phyloP scores from a whole-genome alignment of 2,797 vertebrate species.

The Chanos chanos region DNA sequence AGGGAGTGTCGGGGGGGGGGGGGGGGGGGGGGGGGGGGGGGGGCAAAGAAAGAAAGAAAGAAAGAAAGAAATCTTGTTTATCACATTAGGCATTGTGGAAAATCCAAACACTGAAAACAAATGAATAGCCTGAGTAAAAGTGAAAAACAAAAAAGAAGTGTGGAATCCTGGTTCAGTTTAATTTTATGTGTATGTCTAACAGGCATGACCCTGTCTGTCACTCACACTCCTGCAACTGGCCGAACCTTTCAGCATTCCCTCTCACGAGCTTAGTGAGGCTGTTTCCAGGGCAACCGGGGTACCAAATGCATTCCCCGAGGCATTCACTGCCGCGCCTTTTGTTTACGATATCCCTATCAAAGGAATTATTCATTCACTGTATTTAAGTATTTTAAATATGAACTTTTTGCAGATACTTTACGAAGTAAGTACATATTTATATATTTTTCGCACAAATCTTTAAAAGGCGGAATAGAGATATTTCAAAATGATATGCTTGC shows the following conservation, averaged over 20 bases:
- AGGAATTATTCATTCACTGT: slow-evolving; percentile 9
- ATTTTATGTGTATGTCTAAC: slow-evolving; percentile 7
- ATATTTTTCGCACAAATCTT: too few species aligned
- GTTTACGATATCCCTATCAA: slow-evolving; percentile 64
- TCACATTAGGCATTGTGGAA: not conserved
- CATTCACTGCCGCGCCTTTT: slow-evolving; percentile 59
- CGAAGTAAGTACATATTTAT: too few species aligned
- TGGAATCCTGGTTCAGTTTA: too few species aligned
- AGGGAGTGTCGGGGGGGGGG: too few species aligned
- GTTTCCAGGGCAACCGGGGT: slow-evolving; percentile 80
- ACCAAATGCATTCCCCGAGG: slow-evolving; percentile 68
- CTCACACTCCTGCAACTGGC: slow-evolving; percentile 62
- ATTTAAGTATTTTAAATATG: too few species aligned
- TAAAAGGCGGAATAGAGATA: too few species aligned
- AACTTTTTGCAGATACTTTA: too few species aligned
- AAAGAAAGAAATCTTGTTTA: slow-evolving; percentile 1
- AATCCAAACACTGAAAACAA: not conserved
- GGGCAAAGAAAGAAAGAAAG: too few species aligned
- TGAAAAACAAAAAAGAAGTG: too few species aligned
- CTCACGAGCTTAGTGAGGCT: slow-evolving; percentile 69
- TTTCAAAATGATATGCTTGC: too few species aligned
- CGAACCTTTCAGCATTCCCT: slow-evolving; percentile 73
- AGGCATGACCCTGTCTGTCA: slow-evolving; percentile 42
- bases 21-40: too few species aligned
- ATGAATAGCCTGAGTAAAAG: too few species aligned